Conservation (phyloP, 2,113 vertebrate genomes). For the Aleadryas rufinucha region DNA sequence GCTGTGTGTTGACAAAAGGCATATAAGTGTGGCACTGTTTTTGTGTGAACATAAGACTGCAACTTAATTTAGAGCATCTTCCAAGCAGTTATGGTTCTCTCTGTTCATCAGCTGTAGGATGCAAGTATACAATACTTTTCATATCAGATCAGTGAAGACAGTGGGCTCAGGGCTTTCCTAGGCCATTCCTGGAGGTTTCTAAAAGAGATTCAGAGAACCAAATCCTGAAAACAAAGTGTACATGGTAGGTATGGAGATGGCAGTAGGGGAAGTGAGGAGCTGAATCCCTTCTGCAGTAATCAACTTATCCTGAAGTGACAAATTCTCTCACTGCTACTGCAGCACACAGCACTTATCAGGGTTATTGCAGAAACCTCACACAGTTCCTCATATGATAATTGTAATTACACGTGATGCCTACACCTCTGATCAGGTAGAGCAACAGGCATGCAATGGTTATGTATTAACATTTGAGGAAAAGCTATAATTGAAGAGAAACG, state of each 20-base stretch:
- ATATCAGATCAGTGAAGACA: neutral
- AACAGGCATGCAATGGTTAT: neutral
- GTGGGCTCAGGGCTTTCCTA: neutral
- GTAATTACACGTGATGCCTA: neutral
- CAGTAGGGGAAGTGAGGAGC: neutral
- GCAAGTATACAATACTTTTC: neutral
- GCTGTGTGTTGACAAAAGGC: neutral
- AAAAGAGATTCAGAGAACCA: neutral
- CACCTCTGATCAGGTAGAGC: neutral
- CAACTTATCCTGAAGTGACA: neutral
- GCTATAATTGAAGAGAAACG: neutral
- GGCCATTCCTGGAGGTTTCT: neutral
- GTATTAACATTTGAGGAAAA: neutral
- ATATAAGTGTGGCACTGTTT: neutral
- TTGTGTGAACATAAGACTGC: neutral
- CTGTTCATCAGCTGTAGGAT: neutral
- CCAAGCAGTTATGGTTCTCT: neutral
- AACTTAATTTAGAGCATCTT: neutral
- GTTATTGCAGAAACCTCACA: neutral
- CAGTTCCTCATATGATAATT: neutral
- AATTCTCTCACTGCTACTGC: neutral
- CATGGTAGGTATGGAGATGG: fast-evolving
- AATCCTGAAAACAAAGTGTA: neutral
- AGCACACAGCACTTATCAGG: neutral
- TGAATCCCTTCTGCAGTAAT: neutral